A percentile compares a stretch with the other conserved stretches of the same genome.
These are phyloP conservation scores for Oryzias sinensis DNA, from an alignment of 2,797 vertebrate genomes.

Conservation along the genomic window DNA sequence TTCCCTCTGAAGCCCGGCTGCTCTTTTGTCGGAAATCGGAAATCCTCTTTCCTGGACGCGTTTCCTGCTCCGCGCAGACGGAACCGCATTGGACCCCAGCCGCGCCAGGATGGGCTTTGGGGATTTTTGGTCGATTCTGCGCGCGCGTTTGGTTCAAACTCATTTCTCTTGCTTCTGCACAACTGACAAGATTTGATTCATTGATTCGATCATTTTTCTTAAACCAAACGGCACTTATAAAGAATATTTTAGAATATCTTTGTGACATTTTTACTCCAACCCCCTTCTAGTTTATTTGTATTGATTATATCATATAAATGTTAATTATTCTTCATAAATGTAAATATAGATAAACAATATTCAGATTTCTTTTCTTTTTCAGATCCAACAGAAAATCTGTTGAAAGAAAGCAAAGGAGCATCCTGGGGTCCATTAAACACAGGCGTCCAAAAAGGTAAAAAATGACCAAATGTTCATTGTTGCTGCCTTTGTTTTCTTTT, in stretches of 20 bases:
- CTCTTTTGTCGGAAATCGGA: constrained; percentile 94
- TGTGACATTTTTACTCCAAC: too few species aligned
- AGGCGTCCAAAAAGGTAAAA: constrained; percentile 95
- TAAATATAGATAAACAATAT: too few species aligned
- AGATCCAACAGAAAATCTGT: constrained; percentile 93
- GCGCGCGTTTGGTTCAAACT: too few species aligned
- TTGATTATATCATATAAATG: too few species aligned
- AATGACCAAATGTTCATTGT: background rate
- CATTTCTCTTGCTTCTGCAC: too few species aligned
- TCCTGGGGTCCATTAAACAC: constrained; percentile 91
- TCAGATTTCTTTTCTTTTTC: constrained; percentile 54
- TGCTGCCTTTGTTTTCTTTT: background rate
- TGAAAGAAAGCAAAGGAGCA: constrained; percentile 92
- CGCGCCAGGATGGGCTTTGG: constrained; percentile 26
- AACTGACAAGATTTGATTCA: too few species aligned
- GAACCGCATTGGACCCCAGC: constrained; percentile 48
- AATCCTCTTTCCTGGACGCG: constrained; percentile 99
- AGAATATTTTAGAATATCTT: too few species aligned
- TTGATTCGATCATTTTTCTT: too few species aligned
- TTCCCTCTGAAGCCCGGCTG: constrained; percentile 79
- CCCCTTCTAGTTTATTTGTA: too few species aligned
- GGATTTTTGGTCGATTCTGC: too few species aligned
- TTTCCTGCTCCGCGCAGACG: constrained; percentile 86
- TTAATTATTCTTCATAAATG: too few species aligned
- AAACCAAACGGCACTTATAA: too few species aligned